These are phyloP conservation scores for Capromys pilorides DNA, from an alignment of 2,797 vertebrate species.

Conservation along the genomic window DNA sequence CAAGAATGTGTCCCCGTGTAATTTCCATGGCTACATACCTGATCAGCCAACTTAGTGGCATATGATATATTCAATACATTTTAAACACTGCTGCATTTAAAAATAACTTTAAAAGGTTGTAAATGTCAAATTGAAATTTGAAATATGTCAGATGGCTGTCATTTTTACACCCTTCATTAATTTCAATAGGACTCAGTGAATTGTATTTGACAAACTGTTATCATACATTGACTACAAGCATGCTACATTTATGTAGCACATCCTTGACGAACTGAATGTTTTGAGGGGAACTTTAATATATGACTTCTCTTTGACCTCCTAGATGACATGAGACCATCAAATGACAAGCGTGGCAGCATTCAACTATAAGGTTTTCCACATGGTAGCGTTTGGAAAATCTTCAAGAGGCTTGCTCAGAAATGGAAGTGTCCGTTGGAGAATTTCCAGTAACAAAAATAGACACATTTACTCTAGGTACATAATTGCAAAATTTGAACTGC, in stretches of 20 bases:
- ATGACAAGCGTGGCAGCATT: conserved; percentile 74
- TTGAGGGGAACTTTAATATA: conserved; percentile 70
- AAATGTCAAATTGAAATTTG: conserved; percentile 80
- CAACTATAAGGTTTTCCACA: conserved; percentile 67
- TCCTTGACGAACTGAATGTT: conserved; percentile 62
- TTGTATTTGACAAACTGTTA: conserved; percentile 81
- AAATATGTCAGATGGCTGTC: conserved; percentile 83
- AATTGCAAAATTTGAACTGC: conserved; percentile 46
- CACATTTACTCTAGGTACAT: conserved; percentile 32
- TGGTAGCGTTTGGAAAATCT: conserved; percentile 67
- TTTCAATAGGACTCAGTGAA: conserved; percentile 80
- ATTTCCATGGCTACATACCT: conserved; percentile 72
- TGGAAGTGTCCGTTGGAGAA: conserved; percentile 63
- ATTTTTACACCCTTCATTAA: conserved; percentile 83
- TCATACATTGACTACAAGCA: conserved; percentile 64
- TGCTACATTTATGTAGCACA: conserved; percentile 68
- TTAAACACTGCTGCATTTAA: conserved; percentile 79
- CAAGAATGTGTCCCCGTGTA: conserved; percentile 58
- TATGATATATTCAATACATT: conserved; percentile 77
- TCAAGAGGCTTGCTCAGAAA: conserved; percentile 60
- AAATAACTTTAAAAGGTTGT: conserved; percentile 83
- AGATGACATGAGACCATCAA: conserved; percentile 67
- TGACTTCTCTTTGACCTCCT: conserved; percentile 75
- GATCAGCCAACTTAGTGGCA: conserved; percentile 65
- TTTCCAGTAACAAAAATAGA: conserved; percentile 64